phyloP scores from a whole-genome alignment of 2,888 invertebrate species.

The Belgica antarctica region DNA sequence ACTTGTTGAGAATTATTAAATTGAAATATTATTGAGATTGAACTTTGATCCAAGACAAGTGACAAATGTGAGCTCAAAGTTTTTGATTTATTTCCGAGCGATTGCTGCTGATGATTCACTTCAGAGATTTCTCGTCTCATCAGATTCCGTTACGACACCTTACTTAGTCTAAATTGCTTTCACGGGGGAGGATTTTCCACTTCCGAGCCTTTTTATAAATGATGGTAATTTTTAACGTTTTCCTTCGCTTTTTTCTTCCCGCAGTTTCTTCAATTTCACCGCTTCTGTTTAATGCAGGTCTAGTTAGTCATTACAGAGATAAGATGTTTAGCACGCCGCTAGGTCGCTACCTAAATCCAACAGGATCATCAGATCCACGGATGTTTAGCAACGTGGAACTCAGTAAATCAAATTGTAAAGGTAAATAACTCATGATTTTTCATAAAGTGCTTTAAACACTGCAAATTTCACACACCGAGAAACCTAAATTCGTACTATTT shows the following conservation, averaged over 20 bases:
- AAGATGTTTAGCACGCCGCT: no score
- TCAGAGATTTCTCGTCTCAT: conserved; percentile 22
- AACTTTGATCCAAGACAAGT: conserved; percentile 9
- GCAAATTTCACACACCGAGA: no score
- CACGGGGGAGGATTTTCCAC: not conserved
- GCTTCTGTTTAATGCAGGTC: conserved; percentile 42
- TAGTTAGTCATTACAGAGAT: conserved; percentile 44
- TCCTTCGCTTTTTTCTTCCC: no score
- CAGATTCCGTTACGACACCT: not conserved
- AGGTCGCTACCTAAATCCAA: conserved; percentile 43
- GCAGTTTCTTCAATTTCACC: conserved; percentile 32
- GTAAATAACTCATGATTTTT: not conserved
- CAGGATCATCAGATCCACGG: no score
- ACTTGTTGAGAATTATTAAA: not conserved
- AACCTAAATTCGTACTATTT: no score
- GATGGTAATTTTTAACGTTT: conserved; percentile 4
- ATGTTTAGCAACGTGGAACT: conserved; percentile 26
- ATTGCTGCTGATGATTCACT: conserved; percentile 6
- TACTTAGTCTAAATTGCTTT: not conserved
- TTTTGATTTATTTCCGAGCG: conserved; percentile 18
- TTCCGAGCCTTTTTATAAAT: not conserved
- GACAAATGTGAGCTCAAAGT: not conserved
- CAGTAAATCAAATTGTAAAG: conserved; percentile 40
- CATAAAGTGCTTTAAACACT: not conserved
- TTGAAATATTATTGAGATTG: conserved; percentile 32